Evolutionary conservation across 2,797 vertebrate genomes (phyloP).

Genomic region (Lerista edwardsae): DNA sequence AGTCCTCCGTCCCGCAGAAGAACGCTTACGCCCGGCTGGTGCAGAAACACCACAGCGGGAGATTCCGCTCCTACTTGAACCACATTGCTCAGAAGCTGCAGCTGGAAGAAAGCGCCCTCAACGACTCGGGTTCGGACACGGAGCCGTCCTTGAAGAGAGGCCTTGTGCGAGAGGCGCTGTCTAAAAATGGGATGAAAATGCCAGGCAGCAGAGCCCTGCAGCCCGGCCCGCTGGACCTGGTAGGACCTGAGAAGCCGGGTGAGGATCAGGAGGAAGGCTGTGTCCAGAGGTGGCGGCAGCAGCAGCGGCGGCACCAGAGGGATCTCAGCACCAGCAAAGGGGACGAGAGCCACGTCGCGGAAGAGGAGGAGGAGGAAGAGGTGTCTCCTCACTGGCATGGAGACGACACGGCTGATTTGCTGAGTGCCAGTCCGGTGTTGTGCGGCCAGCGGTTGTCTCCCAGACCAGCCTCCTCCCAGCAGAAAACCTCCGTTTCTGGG

Average conservation of each 20-base stretch:
- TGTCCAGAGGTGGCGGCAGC: conserved; percentile 43
- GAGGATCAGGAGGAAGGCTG: conserved; percentile 30
- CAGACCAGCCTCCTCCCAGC: conserved; percentile 36
- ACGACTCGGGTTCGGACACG: conserved; percentile 44
- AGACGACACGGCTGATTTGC: conserved; percentile 34
- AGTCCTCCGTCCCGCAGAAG: conserved; percentile 76
- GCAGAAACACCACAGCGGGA: conserved; percentile 84
- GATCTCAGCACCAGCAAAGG: conserved; percentile 73
- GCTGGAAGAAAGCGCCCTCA: conserved; percentile 67
- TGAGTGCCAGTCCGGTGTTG: conserved; percentile 15
- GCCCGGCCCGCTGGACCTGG: conserved; percentile 71
- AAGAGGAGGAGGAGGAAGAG: conserved; percentile 59
- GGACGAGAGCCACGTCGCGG: conserved; percentile 54
- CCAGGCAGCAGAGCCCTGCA: conserved; percentile 68
- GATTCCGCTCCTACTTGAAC: conserved; percentile 82
- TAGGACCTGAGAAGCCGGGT: conserved; percentile 73
- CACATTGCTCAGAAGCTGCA: conserved; percentile 78
- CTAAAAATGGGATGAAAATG: conserved; percentile 74
- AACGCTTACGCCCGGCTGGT: conserved; percentile 85
- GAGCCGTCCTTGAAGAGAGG: conserved; percentile 71
- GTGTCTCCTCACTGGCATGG: conserved; percentile 10
- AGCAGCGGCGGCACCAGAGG: conserved; percentile 68
- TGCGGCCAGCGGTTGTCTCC: conserved; percentile 29
- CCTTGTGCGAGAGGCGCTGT: conserved; percentile 65
- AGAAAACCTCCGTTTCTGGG: conserved; percentile 63